Percentiles rank a stretch among this genome's conserved stretches.
Evolutionary conservation across 2,888 invertebrate genomes (phyloP).

Genomic region (Eupelmus urozonus): DNA sequence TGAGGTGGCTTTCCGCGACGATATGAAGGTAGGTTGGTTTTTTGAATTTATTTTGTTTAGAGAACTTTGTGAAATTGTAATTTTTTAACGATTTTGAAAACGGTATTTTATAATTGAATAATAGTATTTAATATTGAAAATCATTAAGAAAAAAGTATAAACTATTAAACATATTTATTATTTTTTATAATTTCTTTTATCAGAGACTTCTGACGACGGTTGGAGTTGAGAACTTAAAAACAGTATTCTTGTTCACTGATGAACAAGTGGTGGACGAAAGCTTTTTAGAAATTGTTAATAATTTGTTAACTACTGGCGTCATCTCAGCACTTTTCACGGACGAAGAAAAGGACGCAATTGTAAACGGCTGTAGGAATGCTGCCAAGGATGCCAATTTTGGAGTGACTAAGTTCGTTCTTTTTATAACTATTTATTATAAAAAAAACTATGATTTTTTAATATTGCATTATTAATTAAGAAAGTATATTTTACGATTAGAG

Average conservation of each 20-base stretch:
- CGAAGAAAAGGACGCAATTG: constrained; percentile 91
- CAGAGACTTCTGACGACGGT: constrained; percentile 84
- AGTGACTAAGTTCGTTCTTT: constrained; percentile 85
- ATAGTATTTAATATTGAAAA: too few relatives aligned
- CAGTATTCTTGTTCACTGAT: constrained; percentile 90
- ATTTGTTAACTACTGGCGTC: constrained; percentile 92
- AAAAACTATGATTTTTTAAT: background rate
- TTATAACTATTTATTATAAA: constrained; percentile 18
- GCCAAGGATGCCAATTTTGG: constrained; percentile 86
- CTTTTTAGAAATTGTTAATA: constrained; percentile 93
- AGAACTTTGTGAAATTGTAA: background rate
- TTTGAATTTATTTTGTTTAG: background rate
- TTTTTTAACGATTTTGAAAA: too few relatives aligned
- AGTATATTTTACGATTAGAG: constrained; percentile 78
- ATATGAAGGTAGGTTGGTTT: constrained; percentile 82
- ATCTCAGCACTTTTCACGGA: constrained; percentile 92
- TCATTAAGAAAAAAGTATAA: background rate
- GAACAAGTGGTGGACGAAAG: constrained; percentile 90
- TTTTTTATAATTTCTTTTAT: background rate
- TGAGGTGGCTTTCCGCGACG: constrained; percentile 90
- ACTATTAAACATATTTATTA: background rate
- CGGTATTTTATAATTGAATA: too few relatives aligned
- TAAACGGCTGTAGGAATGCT: constrained; percentile 84
- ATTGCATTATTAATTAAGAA: background rate
- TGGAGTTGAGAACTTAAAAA: constrained; percentile 88